These are phyloP conservation scores for Perithous albicinctus DNA, from an alignment of 2,888 invertebrate genomes.

Conservation along the genomic window DNA sequence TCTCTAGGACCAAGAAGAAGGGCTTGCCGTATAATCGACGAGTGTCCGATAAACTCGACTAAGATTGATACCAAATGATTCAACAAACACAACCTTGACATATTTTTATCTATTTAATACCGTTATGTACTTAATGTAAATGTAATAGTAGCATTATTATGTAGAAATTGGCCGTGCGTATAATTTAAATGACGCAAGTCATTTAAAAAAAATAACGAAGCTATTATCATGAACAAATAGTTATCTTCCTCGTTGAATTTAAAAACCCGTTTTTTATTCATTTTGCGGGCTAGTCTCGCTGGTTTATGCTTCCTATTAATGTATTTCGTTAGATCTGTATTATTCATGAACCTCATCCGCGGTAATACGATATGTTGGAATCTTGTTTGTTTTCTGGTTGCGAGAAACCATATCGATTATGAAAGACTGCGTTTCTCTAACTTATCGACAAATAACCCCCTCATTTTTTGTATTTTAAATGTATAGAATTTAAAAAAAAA, in stretches of 20 bases:
- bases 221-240: slow-evolving; percentile 37
- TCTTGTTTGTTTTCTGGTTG: slow-evolving; percentile 49
- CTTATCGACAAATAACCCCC: slow-evolving; percentile 64
- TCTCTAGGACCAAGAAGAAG: slow-evolving; percentile 47
- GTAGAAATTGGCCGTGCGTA: slow-evolving; percentile 4
- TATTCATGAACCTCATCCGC: slow-evolving; percentile 8
- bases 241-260: slow-evolving; percentile 61
- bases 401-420: slow-evolving; percentile 68
- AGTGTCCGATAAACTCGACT: slow-evolving; percentile 10
- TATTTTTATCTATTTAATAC: slow-evolving; percentile 69
- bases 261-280: slow-evolving; percentile 48
- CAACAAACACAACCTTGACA: slow-evolving; percentile 54
- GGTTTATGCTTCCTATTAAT: slow-evolving; percentile 70
- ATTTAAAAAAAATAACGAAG: slow-evolving; percentile 29
- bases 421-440: slow-evolving; percentile 74
- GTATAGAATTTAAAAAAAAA: slow-evolving; percentile 68
- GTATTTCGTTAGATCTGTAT: slow-evolving; percentile 56
- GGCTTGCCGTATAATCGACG: slow-evolving; percentile 19
- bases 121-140: slow-evolving; percentile 69
- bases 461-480: slow-evolving; percentile 72
- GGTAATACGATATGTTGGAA: slow-evolving; percentile 19
- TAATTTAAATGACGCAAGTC: slow-evolving; percentile 26
- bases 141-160: slow-evolving; percentile 36
- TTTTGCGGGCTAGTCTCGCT: slow-evolving; percentile 39
- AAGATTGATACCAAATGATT: slow-evolving; percentile 60